Evolutionary conservation across 1,140 invertebrate species (phyloP), one percentile per base, ranked within the genome.

Genomic region (Lycorma delicatula): DNA sequence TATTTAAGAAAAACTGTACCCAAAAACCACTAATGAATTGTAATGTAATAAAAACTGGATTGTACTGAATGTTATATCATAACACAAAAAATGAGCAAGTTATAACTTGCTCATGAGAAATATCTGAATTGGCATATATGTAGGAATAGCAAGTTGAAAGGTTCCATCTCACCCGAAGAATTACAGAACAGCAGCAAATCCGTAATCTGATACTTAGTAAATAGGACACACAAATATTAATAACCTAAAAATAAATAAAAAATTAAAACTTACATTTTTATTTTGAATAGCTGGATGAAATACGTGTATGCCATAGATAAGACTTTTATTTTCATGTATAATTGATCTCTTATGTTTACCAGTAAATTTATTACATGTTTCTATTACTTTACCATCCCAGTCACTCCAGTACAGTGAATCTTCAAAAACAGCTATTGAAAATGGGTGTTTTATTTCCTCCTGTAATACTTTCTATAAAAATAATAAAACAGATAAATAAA

Each of bases 401-500:
- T 95, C 91, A 44, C 84, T 90, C 89, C 92, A 96, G 67, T 86
- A 96, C 1, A 97, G 66, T 11, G 74, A 79, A 71, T 94, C 84
- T 71, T 94, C 92, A 70, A 94, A 96, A 2, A 97, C 80, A 0
- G 84, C 79, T 47, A 97, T 74, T 0, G 87, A 82, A 69, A 87
- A 91, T 0, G 92, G 91, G 73, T 91, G 85, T 61, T 81, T 78
- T 5, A 81, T 74, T 1, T 80, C 70, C 2, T 74, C 74, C 16
- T 78, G 69, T 3, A 86, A 66, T 23, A 85, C 70, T 7, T 64
- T 61, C 75, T 78, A 60, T 25, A 63, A 60, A 29, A 34, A 16
- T n/a, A 22, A 20, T 11, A 47, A 53, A 1, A 25, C n/a, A n/a
- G n/a, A n/a, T n/a, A n/a, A n/a, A n/a, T n/a, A n/a, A n/a, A n/a